Evolutionary conservation across 2,113 vertebrate species (phyloP), one percentile per base, ranked within the genome.

Genomic region (Sigmodon hispidus): DNA sequence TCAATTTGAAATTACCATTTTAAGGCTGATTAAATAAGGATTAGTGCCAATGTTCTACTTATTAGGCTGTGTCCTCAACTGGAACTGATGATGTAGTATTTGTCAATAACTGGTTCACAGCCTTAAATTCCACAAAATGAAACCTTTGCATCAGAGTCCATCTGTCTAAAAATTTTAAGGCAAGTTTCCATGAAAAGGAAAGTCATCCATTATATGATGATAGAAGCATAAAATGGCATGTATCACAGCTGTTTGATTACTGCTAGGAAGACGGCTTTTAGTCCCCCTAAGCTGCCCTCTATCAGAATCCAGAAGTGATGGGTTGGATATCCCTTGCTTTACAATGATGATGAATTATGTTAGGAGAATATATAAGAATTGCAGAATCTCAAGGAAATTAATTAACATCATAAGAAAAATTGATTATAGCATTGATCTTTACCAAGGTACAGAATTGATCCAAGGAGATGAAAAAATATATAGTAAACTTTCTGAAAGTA

Each of bases 21-120:
- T 98, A 99, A 98, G 98, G 98, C 98, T 98, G 98, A 99, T 99
- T 99, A 99, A 99, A 98, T 98, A 98, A 98, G 98, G 98, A 99
- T 99, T 99, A 99, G 98, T 98, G 98, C 97, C 98, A 98, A 98
- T 98, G 98, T 98, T 99, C 98, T 98, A 98, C 98, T 99, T 99
- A 99, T 98, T 99, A 99, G 98, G 98, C 98, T 98, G 98, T 98
- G 98, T 98, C 97, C 98, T 99, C 98, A 98, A 90, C 98, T 98
- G 98, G 98, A 99, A 99, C 98, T 98, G 98, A 99, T 98, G 98
- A 98, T 98, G 97, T 96, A 98, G 98, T 98, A 98, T 99, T 98
- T 98, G 98, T 99, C 98, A 98, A 99, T 98, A 99, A 98, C 98
- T 97, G 98, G 98, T 98, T 98, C 98, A 97, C 92, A 98, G 98